These are phyloP conservation scores for Lineus longissimus DNA, from an alignment of 1,140 invertebrate species.

Conservation along the genomic window DNA sequence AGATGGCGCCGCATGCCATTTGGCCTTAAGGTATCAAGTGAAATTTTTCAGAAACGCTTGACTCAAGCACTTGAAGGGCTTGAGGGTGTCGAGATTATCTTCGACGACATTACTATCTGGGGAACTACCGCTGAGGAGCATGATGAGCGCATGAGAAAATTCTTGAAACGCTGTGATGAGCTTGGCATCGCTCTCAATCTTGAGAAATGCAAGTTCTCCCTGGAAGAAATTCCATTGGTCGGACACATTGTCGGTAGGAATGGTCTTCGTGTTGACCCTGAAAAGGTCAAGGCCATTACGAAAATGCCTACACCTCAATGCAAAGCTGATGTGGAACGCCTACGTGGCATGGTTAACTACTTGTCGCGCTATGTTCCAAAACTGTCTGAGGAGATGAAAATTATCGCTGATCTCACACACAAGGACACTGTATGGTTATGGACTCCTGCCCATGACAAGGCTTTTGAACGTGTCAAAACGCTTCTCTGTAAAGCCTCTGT, in stretches of 20 bases:
- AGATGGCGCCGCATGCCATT: constrained; percentile 26
- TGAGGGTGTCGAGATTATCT: constrained; percentile 15
- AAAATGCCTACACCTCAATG: constrained; percentile 46
- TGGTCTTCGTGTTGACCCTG: constrained; percentile 41
- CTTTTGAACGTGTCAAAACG: constrained; percentile 21
- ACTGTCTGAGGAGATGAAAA: constrained; percentile 20
- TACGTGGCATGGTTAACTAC: constrained; percentile 26
- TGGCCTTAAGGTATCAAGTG: constrained; percentile 24
- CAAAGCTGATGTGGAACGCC: constrained; percentile 23
- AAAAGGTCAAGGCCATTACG: constrained; percentile 49
- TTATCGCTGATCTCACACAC: constrained; percentile 23
- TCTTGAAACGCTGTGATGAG: constrained; percentile 24
- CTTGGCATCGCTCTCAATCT: constrained; percentile 31
- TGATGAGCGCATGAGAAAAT: constrained; percentile 17
- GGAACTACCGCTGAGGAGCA: constrained; percentile 20
- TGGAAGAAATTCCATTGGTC: constrained; percentile 36
- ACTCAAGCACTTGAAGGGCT: constrained; percentile 21
- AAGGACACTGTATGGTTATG: constrained; percentile 23
- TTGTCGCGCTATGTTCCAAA: constrained; percentile 27
- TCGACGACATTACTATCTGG: constrained; percentile 31
- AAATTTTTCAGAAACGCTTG: constrained; percentile 24
- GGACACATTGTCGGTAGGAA: constrained; percentile 38
- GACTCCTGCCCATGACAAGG: constrained; percentile 13
- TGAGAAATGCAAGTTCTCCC: constrained; percentile 40
- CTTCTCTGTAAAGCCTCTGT: constrained; percentile 18